Evolutionary conservation across 2,113 vertebrate species (phyloP).

Genomic region (Xiphophorus maculatus): DNA sequence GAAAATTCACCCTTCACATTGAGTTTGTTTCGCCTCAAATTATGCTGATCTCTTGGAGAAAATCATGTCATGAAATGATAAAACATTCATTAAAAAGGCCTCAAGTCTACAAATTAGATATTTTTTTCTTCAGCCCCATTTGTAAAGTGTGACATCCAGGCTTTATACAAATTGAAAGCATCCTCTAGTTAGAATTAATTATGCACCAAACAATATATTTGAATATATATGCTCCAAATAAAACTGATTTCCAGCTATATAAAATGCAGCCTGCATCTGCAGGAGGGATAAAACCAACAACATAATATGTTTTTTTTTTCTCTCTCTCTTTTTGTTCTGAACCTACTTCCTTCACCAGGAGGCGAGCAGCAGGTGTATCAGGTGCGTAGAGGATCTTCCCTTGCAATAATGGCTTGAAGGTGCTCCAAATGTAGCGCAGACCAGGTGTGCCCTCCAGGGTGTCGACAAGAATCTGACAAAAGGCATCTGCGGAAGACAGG

Average conservation of each 20-base stretch:
- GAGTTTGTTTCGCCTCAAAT: slow-evolving; percentile 62
- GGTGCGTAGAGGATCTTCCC: slow-evolving; percentile 95
- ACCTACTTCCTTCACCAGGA: slow-evolving; percentile 88
- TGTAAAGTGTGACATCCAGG: slow-evolving; percentile 2
- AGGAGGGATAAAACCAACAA: slow-evolving; percentile 7
- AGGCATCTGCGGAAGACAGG: slow-evolving; percentile 79
- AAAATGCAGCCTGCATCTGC: not conserved
- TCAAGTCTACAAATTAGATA: slow-evolving; percentile 7
- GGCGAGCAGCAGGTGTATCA: slow-evolving; percentile 86
- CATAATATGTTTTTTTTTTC: not conserved
- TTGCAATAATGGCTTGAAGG: slow-evolving; percentile 87
- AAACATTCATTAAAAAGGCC: slow-evolving; percentile 14
- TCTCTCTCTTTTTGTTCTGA: not conserved
- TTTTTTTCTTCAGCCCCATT: slow-evolving; percentile 12
- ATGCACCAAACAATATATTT: not conserved
- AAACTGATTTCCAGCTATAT: not conserved
- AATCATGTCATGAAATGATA: slow-evolving; percentile 48
- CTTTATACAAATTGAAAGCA: not conserved
- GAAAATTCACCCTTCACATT: slow-evolving; percentile 27
- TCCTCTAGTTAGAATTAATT: not conserved
- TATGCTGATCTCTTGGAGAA: slow-evolving; percentile 52
- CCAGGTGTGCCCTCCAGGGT: slow-evolving; percentile 87
- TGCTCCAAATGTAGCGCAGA: slow-evolving; percentile 90
- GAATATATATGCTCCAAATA: not conserved
- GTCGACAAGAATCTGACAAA: slow-evolving; percentile 89